phyloP scores from a whole-genome alignment of 2,888 invertebrate species.

The Drosophila peninsularis region DNA sequence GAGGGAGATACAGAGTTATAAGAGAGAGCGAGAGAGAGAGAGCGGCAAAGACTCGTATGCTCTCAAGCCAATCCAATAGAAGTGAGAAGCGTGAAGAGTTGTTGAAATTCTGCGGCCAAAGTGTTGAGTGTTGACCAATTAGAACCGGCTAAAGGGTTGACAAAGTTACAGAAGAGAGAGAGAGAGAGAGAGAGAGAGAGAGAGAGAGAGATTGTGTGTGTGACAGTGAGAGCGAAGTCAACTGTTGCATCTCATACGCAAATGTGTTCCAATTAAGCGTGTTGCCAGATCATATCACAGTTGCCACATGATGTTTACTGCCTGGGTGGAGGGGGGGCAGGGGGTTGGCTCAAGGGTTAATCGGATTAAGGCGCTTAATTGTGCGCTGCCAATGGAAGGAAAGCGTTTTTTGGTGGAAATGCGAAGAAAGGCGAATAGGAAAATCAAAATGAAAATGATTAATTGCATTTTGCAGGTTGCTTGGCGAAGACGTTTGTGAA shows the following conservation, averaged over 20 bases:
- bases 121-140: conserved; percentile 17
- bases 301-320: conserved; percentile 4
- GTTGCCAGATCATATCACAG: conserved; percentile 27
- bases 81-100: conserved; percentile 11
- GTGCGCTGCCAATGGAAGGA: conserved; percentile 1
- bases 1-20: too few species aligned
- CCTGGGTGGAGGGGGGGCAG: not conserved
- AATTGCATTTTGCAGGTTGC: conserved; percentile 56
- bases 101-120: conserved; percentile 14
- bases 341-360: conserved; percentile 7
- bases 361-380: conserved; percentile 8
- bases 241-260: conserved; percentile 42
- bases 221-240: not conserved
- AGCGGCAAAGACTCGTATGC: too few species aligned
- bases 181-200: not conserved
- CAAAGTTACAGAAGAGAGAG: not conserved
- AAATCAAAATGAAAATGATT: conserved; percentile 54
- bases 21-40: too few species aligned
- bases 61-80: conserved; percentile 2
- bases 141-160: conserved; percentile 24
- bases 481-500: not conserved
- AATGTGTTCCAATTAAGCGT: conserved; percentile 48
- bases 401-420: not conserved
- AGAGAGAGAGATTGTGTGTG: not conserved
- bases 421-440: not conserved